phyloP scores from a whole-genome alignment of 2,113 vertebrate species.

The Himantopus leucocephalus region DNA sequence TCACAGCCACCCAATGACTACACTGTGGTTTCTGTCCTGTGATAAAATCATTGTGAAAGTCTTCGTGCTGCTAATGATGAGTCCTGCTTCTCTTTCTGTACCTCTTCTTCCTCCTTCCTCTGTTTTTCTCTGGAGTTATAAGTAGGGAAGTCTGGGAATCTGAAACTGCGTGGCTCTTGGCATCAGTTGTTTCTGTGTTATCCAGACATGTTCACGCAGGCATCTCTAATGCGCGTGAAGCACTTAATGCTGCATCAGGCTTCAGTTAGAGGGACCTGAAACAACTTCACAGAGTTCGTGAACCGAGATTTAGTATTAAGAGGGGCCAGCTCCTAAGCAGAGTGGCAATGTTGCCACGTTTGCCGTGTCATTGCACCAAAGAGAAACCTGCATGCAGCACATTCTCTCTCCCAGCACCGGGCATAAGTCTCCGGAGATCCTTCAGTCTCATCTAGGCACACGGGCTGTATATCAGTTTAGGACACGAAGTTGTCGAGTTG shows the following conservation, averaged over 20 bases:
- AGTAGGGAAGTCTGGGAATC: background rate
- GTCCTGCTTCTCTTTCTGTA: background rate
- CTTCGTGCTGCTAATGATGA: background rate
- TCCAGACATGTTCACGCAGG: background rate
- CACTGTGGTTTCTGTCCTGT: background rate
- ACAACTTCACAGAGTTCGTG: background rate
- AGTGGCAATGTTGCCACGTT: background rate
- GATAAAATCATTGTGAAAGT: background rate
- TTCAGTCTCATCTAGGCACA: background rate
- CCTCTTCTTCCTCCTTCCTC: background rate
- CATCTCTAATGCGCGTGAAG: background rate
- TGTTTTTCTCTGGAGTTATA: background rate
- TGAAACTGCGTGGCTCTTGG: background rate
- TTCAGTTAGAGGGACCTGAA: background rate
- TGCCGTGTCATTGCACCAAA: background rate
- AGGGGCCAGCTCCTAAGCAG: background rate
- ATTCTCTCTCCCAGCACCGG: background rate
- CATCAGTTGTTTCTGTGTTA: background rate
- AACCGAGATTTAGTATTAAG: background rate
- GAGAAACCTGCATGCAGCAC: background rate
- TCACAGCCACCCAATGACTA: background rate
- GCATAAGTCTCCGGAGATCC: background rate
- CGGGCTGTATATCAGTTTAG: background rate
- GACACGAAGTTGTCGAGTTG: fast-evolving
- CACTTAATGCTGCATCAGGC: background rate